These are phyloP conservation scores for Drosophila insularis DNA, from an alignment of 1,140 invertebrate genomes.

Conservation along the genomic window DNA sequence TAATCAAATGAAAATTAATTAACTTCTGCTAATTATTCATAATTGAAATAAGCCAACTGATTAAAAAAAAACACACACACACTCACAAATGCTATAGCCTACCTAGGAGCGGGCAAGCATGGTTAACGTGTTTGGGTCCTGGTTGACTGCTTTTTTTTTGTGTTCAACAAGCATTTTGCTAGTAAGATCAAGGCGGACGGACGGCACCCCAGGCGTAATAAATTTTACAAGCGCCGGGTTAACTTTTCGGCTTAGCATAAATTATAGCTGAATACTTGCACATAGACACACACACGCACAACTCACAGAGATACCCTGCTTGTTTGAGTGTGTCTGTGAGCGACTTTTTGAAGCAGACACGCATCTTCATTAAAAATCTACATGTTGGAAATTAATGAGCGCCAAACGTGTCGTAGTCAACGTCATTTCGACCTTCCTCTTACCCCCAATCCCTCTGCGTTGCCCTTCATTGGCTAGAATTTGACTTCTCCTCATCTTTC, in stretches of 20 bases:
- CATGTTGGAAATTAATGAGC: constrained; percentile 74
- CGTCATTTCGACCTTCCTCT: background rate
- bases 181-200: constrained; percentile 21
- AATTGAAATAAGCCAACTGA: constrained; percentile 63
- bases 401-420: constrained; percentile 52
- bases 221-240: constrained; percentile 59
- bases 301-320: background rate
- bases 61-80: constrained; percentile 30
- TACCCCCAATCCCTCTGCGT: background rate
- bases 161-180: constrained; percentile 14
- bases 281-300: background rate
- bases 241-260: constrained; percentile 75
- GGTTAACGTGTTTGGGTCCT: constrained; percentile 1
- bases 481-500: too few relatives aligned
- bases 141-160: constrained; percentile 14
- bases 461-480: background rate
- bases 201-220: constrained; percentile 47
- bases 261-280: constrained; percentile 49
- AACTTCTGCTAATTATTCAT: constrained; percentile 48
- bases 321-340: constrained; percentile 15
- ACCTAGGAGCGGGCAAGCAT: constrained; percentile 27
- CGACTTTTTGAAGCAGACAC: constrained; percentile 34
- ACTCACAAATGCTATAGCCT: constrained; percentile 22
- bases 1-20: constrained; percentile 12
- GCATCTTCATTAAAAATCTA: constrained; percentile 75